Evolutionary conservation across 2,797 vertebrate species (phyloP), one percentile per base, ranked within the genome.

Genomic region (Fringilla coelebs): DNA sequence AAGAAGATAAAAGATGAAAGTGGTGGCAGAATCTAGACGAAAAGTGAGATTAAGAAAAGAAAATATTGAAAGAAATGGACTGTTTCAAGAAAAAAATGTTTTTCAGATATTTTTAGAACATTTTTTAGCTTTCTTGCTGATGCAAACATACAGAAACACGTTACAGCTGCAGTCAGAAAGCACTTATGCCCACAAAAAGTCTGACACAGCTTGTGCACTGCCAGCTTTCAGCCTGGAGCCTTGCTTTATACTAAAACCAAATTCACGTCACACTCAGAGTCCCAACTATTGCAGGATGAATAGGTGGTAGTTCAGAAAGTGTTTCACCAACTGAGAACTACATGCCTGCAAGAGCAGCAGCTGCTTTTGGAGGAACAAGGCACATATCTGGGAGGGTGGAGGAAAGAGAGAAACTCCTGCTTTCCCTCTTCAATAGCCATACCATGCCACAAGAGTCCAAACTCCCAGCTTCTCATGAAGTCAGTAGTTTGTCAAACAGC

Each of bases 371-470:
- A 78, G 32, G 45, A 71, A 48, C 9, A 58, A 18, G 28, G 40
- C 31, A 60, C 54, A 55, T 18, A 22, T 13, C 28, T 40, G 18
- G 7, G 6, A 60, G 6, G 4, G 6, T n/a, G 28, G 11, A 20
- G 17, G 46, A n/a, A 65, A 79, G 28, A 18, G 48, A 70, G 29
- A 46, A 79, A 70, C 8, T 55, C 36, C 67, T 26, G 19, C 45
- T 48, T 70, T 31, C 36, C 17, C 85, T 71, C 51, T 49, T 21
- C 28, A 38, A 3, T 2, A 58, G 28, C 10, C 28, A 36, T 1
- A 43, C 31, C 45, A 34, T 15, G 24, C 31, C 68, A 29, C 3
- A 1, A 1, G 5, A 71, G 17, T 11, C 41, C 0, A 0, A 86
- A 58, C n/a, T 45, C 52, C 19, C 61, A 76, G 22, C 25, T 12